phyloP scores from a whole-genome alignment of 2,888 invertebrate genomes.

The Callyntrura sp. region DNA sequence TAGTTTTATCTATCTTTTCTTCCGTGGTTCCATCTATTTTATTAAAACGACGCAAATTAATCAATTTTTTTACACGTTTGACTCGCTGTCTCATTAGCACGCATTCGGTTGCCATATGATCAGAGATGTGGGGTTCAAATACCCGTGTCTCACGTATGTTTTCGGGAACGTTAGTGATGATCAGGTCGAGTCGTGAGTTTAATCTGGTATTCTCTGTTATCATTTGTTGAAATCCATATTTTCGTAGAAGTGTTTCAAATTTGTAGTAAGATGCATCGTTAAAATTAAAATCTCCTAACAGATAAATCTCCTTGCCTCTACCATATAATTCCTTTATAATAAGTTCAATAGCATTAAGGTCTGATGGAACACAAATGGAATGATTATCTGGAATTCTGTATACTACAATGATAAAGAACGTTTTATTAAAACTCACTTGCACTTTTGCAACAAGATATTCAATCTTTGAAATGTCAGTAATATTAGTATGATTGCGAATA shows the following conservation, averaged over 20 bases:
- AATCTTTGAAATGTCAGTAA: background rate
- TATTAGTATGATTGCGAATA: background rate
- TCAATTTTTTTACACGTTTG: background rate
- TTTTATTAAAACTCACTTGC: background rate
- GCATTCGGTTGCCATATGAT: background rate
- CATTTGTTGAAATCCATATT: background rate
- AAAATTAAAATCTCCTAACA: too few relatives aligned
- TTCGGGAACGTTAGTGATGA: background rate
- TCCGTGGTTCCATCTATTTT: background rate
- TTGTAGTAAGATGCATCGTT: too few relatives aligned
- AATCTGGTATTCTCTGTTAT: background rate
- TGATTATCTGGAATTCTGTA: background rate
- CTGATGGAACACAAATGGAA: background rate
- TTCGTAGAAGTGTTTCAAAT: too few relatives aligned
- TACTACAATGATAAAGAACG: background rate
- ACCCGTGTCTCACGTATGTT: background rate
- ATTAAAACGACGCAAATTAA: background rate
- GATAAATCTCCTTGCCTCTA: too few relatives aligned
- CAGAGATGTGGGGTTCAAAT: background rate
- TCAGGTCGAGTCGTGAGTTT: conserved; percentile 20
- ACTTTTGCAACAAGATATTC: background rate
- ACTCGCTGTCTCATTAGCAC: background rate
- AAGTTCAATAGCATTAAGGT: too few relatives aligned
- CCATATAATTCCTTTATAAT: too few relatives aligned
- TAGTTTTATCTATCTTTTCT: too few relatives aligned